These are phyloP conservation scores for Geococcyx californianus DNA, from an alignment of 2,113 vertebrate species.

Conservation along the genomic window DNA sequence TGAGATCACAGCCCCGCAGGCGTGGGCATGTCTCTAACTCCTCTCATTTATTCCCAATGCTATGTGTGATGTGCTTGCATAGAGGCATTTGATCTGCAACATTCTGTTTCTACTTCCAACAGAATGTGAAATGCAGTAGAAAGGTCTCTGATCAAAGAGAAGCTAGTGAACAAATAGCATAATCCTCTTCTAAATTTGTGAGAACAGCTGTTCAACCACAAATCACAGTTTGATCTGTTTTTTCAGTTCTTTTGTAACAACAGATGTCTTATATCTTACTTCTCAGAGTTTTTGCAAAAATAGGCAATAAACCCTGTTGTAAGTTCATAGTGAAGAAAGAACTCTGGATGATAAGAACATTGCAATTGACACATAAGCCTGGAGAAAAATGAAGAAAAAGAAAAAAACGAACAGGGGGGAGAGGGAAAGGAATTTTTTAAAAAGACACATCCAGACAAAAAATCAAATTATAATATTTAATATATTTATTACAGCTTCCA, in stretches of 20 bases:
- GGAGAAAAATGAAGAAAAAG: background rate
- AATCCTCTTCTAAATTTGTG: background rate
- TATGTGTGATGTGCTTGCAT: too few relatives aligned
- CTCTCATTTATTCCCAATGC: too few relatives aligned
- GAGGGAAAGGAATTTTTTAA: accelerated
- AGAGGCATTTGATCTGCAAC: background rate
- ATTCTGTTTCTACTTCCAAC: conserved; percentile 16
- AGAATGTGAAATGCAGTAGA: background rate
- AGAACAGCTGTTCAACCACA: background rate
- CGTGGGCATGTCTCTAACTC: too few relatives aligned
- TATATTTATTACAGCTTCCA: background rate
- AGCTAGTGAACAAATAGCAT: background rate
- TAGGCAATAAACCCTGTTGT: background rate
- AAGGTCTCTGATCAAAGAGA: background rate
- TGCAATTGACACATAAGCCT: background rate
- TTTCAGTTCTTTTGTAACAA: background rate
- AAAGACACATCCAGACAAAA: background rate
- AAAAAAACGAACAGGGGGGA: too few relatives aligned
- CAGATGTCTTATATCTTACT: background rate
- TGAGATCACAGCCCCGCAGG: too few relatives aligned
- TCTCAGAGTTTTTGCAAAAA: background rate
- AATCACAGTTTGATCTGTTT: background rate
- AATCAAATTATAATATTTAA: background rate
- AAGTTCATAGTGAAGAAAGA: background rate
- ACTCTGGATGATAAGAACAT: background rate